phyloP scores from a whole-genome alignment of 2,113 vertebrate genomes.

The Tragelaphus scriptus region DNA sequence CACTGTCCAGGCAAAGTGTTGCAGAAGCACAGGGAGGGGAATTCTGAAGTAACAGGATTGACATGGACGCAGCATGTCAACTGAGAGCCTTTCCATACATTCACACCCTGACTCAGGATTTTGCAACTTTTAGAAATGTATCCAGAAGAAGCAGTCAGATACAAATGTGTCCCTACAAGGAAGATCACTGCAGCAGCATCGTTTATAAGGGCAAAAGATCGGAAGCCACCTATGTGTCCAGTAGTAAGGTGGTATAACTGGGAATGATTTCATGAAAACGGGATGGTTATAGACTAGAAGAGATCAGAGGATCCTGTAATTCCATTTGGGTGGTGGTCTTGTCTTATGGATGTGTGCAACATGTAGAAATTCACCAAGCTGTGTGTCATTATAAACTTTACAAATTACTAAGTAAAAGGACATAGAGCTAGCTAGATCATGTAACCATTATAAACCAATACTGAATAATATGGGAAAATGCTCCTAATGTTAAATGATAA shows the following conservation, averaged over 20 bases:
- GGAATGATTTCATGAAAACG: background rate
- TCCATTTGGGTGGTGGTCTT: background rate
- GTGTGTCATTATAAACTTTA: background rate
- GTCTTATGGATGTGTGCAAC: background rate
- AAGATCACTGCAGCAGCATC: background rate
- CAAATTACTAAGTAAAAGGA: background rate
- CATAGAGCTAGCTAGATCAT: background rate
- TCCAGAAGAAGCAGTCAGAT: background rate
- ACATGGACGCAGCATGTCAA: background rate
- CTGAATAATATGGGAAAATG: background rate
- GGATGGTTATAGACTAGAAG: background rate
- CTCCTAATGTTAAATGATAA: conserved; percentile 14
- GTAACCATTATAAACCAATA: background rate
- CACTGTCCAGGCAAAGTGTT: background rate
- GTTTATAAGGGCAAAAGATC: background rate
- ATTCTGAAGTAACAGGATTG: background rate
- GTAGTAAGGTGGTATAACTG: background rate
- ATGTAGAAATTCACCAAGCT: background rate
- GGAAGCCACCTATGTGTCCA: background rate
- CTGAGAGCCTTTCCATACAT: background rate
- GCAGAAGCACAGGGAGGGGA: background rate
- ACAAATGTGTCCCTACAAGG: background rate
- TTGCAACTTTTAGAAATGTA: background rate
- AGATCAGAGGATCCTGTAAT: background rate
- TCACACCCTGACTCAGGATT: background rate